phyloP scores from a whole-genome alignment of 2,888 invertebrate genomes.

The Deilephila porcellus region DNA sequence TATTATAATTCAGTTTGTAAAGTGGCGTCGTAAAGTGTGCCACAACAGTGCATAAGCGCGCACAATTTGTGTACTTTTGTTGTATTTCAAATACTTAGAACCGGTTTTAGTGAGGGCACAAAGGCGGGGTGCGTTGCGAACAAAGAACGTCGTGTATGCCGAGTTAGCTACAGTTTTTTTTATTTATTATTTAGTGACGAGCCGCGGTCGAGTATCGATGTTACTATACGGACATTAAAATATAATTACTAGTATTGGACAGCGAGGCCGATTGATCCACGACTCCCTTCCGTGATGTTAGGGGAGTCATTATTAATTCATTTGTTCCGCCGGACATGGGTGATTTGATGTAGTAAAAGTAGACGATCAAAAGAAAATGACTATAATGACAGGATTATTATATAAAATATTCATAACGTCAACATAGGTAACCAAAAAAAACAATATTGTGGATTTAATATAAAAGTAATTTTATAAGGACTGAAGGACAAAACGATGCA shows the following conservation, averaged over 20 bases:
- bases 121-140: slow-evolving; percentile 57
- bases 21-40: slow-evolving; percentile 18
- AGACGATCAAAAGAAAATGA: background rate
- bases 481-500: no score
- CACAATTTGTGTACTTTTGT: slow-evolving; percentile 51
- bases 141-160: slow-evolving; percentile 13
- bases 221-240: background rate
- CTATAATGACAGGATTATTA: background rate
- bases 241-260: slow-evolving; percentile 7
- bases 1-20: slow-evolving; percentile 1
- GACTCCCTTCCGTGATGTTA: slow-evolving; percentile 1
- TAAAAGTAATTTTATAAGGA: no score
- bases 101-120: slow-evolving; percentile 67
- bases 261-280: background rate
- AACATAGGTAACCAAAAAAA: background rate
- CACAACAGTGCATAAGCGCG: slow-evolving; percentile 20
- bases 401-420: background rate
- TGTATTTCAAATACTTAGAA: slow-evolving; percentile 58
- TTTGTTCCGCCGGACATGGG: background rate
- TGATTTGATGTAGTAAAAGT: background rate
- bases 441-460: background rate
- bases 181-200: slow-evolving; percentile 16
- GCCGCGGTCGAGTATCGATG: background rate
- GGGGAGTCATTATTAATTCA: slow-evolving; percentile 11
- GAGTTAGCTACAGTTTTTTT: slow-evolving; percentile 22